These are phyloP conservation scores for Phania funesta DNA, from an alignment of 2,888 invertebrate genomes.

Conservation along the genomic window DNA sequence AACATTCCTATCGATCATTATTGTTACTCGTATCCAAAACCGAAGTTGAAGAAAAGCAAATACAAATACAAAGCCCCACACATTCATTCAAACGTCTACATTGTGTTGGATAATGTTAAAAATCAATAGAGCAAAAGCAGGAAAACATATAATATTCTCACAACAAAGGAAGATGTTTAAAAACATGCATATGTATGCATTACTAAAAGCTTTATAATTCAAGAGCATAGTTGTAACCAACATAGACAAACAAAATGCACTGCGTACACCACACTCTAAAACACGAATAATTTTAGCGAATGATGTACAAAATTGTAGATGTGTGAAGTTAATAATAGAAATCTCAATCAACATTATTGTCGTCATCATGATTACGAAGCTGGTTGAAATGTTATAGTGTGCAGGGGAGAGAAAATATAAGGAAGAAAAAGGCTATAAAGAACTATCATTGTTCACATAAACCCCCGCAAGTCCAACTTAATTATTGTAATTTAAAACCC, in stretches of 20 bases:
- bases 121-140: slow-evolving; percentile 77
- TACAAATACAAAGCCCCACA: background rate
- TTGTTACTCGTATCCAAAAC: too few relatives aligned
- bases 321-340: background rate
- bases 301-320: background rate
- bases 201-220: slow-evolving; percentile 10
- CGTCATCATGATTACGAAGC: slow-evolving; percentile 4
- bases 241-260: background rate
- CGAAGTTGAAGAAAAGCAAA: background rate
- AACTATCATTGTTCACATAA: too few relatives aligned
- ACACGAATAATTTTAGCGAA: background rate
- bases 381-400: background rate
- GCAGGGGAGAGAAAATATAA: too few relatives aligned
- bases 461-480: too few relatives aligned
- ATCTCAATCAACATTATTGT: slow-evolving; percentile 8
- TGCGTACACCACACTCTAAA: background rate
- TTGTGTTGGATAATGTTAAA: slow-evolving; percentile 77
- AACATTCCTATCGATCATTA: too few relatives aligned
- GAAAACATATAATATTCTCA: background rate
- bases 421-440: too few relatives aligned
- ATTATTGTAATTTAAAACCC: too few relatives aligned
- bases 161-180: background rate
- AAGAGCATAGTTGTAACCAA: background rate
- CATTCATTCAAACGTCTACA: slow-evolving; percentile 17
- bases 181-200: too few relatives aligned